phyloP scores from a whole-genome alignment of 1,140 invertebrate species.

The Trichonephila inaurata region DNA sequence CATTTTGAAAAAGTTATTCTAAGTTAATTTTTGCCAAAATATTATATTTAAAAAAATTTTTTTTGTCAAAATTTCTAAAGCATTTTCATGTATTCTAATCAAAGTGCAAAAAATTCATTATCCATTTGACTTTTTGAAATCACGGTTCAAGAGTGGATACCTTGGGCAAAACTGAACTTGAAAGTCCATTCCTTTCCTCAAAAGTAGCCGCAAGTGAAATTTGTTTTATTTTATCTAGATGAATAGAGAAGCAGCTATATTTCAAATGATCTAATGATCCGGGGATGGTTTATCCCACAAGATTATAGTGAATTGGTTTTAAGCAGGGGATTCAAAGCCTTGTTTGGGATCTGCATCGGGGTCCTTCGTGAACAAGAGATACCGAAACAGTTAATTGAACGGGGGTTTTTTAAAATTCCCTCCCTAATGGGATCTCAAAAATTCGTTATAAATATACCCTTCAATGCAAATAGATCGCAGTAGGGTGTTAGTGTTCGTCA shows the following conservation, averaged over 20 bases:
- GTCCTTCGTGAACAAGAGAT: not conserved
- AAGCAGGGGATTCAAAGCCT: not conserved
- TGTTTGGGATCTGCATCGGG: not conserved
- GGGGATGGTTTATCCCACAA: not conserved
- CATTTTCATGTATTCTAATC: too few species aligned
- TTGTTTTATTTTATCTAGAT: not conserved
- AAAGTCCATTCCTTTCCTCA: too few species aligned
- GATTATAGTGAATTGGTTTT: not conserved
- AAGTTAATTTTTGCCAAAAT: too few species aligned
- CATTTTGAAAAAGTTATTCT: too few species aligned
- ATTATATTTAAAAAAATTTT: too few species aligned
- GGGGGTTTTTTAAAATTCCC: not conserved
- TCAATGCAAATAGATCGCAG: not conserved
- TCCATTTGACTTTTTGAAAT: too few species aligned
- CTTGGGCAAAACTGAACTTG: too few species aligned
- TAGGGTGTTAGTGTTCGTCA: too few species aligned
- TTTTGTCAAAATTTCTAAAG: too few species aligned
- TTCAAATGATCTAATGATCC: not conserved
- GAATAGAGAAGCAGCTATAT: not conserved
- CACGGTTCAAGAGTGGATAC: too few species aligned
- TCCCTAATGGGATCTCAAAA: not conserved
- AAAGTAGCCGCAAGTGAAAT: not conserved
- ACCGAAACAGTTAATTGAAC: not conserved
- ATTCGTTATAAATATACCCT: not conserved
- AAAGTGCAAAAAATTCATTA: too few species aligned